Evolutionary conservation across 2,797 vertebrate genomes (phyloP), one percentile per base, ranked within the genome.

Genomic region (Eulemur mongoz): DNA sequence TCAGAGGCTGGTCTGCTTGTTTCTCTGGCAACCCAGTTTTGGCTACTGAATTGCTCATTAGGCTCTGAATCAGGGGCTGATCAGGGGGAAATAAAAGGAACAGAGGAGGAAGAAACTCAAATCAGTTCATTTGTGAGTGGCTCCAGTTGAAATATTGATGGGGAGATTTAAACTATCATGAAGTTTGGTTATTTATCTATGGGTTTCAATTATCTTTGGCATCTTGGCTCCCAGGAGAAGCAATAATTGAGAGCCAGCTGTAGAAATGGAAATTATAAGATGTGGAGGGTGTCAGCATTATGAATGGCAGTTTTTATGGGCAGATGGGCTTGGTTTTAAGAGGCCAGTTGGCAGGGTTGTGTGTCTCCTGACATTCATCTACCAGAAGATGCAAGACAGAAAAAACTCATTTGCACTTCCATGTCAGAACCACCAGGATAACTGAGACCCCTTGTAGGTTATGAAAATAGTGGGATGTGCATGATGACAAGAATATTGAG

Each of bases 261-360:
- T 25, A 96, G 92, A 96, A 95, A 82, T 57, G 72, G 61, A 89
- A 91, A 93, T 89, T 45, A 30, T 20, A 73, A 75, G 59, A 81
- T 30, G 13, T 40, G 43, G 80, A 83, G 27, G 40, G 52, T 35
- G 54, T 84, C 57, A 57, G 70, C 30, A 20, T 72, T 93, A 72
- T 54, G 83, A 95, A 54, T 54, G 65, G 43, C 63, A 94, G 94
- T 43, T 96, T 93, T 93, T 57, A 50, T 20, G 10, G 12, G 79
- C 93, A 96, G 83, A 88, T 93, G 75, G 91, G 48, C 67, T 94
- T 87, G 69, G 83, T 93, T 92, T 96, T 93, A 89, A 95, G 86
- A 96, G 78, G 35, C 48, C 78, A 85, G 52, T 43, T 87, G 50
- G 89, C 52, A 93, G 80, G 32, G 54, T 13, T 92, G 63, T 78